These are phyloP conservation scores for Psephotus haematonotus DNA, from an alignment of 2,113 vertebrate genomes.

Conservation along the genomic window DNA sequence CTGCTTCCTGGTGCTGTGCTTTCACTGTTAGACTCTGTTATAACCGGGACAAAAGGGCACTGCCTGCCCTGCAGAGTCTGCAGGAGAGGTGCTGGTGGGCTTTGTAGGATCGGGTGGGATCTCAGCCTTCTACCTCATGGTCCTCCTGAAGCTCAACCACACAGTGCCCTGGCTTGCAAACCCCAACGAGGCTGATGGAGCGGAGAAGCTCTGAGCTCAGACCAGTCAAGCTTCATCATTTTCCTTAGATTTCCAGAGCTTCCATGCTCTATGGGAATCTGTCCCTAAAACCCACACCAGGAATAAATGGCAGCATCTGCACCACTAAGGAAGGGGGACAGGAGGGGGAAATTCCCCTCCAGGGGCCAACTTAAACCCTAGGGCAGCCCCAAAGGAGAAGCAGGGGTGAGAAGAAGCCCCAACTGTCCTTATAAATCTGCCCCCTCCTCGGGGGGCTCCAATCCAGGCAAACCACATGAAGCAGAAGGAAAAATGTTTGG, in stretches of 20 bases:
- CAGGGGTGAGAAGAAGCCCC: not conserved
- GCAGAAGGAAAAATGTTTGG: not conserved
- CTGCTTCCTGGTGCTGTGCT: not conserved
- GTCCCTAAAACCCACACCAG: not conserved
- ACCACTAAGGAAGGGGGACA: not conserved
- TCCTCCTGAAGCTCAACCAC: not conserved
- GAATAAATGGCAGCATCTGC: not conserved
- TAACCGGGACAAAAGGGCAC: not conserved
- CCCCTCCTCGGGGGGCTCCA: not conserved
- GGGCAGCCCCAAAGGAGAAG: not conserved
- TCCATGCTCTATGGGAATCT: not conserved
- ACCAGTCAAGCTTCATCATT: not conserved
- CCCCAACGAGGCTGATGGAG: not conserved
- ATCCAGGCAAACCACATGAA: not conserved
- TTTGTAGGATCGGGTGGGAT: not conserved
- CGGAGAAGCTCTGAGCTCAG: not conserved
- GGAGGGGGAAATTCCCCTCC: not conserved
- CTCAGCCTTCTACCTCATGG: not conserved
- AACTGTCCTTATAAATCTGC: not conserved
- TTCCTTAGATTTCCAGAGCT: not conserved
- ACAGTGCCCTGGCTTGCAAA: not conserved
- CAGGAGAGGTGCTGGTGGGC: not conserved
- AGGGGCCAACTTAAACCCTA: not conserved
- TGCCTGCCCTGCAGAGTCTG: not conserved
- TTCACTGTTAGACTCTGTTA: not conserved